phyloP scores from a whole-genome alignment of 2,888 invertebrate species.

The Candidula unifasciata region DNA sequence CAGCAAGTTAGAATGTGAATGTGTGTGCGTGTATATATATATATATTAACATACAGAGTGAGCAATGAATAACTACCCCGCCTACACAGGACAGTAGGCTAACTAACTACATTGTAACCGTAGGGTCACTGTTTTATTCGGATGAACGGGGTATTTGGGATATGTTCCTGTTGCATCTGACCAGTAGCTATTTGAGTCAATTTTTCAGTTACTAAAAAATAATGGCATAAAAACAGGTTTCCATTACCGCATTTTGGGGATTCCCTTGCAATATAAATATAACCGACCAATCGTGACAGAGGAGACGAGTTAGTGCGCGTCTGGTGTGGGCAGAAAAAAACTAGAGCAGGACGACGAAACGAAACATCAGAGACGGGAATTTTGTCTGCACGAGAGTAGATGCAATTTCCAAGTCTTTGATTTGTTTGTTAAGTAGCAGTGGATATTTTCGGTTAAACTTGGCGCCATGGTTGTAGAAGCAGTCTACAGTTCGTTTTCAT shows the following conservation, averaged over 20 bases:
- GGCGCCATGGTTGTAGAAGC: background rate
- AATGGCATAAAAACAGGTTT: background rate
- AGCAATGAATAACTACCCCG: no score
- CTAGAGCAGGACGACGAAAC: background rate
- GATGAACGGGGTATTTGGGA: no score
- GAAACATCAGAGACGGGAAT: background rate
- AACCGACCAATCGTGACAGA: background rate
- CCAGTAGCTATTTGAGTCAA: no score
- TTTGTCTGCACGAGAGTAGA: background rate
- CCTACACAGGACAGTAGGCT: no score
- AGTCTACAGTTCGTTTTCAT: background rate
- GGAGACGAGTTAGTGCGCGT: background rate
- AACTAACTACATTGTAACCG: no score
- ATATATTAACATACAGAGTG: no score
- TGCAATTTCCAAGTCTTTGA: background rate
- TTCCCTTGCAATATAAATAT: slow-evolving; percentile 6
- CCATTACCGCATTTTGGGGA: background rate
- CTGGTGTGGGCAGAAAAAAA: background rate
- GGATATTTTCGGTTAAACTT: background rate
- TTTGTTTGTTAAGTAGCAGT: background rate
- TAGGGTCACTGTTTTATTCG: no score
- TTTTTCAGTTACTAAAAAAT: no score
- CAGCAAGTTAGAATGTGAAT: no score
- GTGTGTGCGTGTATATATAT: no score
- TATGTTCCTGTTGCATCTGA: no score